phyloP scores from a whole-genome alignment of 2,113 vertebrate species.

The Dipodomys stephensi region DNA sequence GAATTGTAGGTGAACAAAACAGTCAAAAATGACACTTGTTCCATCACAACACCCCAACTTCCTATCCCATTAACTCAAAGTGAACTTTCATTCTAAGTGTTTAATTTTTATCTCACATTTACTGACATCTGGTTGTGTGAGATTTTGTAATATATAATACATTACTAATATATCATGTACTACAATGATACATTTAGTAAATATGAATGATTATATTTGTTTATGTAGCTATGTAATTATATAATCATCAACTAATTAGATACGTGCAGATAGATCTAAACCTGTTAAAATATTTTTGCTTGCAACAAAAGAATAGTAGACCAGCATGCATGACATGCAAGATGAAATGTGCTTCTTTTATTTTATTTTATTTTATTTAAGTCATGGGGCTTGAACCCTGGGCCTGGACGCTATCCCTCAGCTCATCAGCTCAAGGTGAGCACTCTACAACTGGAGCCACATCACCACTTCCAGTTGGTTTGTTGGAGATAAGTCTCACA shows the following conservation, averaged over 20 bases:
- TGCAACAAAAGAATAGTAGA: not conserved
- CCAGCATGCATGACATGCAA: not conserved
- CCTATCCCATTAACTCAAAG: not conserved
- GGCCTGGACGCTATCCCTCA: no score
- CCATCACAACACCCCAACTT: not conserved
- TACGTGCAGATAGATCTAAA: not conserved
- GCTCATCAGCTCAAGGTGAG: no score
- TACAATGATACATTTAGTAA: not conserved
- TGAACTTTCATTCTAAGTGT: conserved; percentile 15
- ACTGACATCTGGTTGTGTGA: not conserved
- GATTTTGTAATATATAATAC: not conserved
- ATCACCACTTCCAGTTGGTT: no score
- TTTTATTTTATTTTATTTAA: no score
- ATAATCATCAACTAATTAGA: no score
- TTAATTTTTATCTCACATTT: not conserved
- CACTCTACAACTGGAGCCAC: no score
- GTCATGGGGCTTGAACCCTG: no score
- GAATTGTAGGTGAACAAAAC: not conserved
- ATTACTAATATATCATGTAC: not conserved
- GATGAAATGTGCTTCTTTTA: not conserved
- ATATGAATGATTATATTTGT: not conserved
- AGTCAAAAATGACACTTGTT: no score
- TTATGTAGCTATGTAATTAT: not conserved
- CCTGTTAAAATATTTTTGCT: not conserved
- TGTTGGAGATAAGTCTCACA: no score